Base-by-base conservation (phyloP, 1,140 invertebrate genomes). In the Contarinia nasturtii region DNA sequence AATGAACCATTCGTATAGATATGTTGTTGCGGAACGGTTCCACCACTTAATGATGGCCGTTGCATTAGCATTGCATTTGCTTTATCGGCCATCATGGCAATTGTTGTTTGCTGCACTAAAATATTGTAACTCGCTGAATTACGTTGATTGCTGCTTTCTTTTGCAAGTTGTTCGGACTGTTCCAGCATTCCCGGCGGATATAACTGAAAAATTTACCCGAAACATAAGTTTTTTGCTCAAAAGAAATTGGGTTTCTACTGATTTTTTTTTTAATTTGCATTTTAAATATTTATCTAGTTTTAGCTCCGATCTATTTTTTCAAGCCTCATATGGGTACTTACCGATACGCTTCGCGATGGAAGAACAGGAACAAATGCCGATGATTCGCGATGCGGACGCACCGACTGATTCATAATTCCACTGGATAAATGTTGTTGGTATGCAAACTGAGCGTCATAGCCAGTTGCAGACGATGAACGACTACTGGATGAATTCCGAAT, bases 41-140 rank as follows among this genome's bases (percentile, higher is more conserved):
- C 65, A 66, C 48, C 57, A 60, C 17, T 74, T 59, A 63, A 73
- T 67, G 47, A 69, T 58, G 0, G 79, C 67, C 36, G 79, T 68
- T 2, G 75, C 76, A 80, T 57, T 0, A 79, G 80, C 46, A 86
- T 63, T 55, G 86, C 83, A 57, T 86, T 86, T 20, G 80, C 67
- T 57, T 87, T 87, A 57, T 87, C 83, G 0, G 80, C 80, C 81
- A 87, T 85, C 75, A 86, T 85, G 18, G 82, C 81, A 70, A 85
- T 82, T 49, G n/a, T n/a, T n/a, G n/a, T n/a, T n/a, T n/a, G n/a
- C n/a, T n/a, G n/a, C n/a, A n/a, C n/a, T n/a, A n/a, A n/a, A n/a
- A 86, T 74, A 51, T 86, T 82, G 56, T 81, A 84, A 51, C 70
- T 75, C 2, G 79, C 75, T 17, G 65, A 59, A 42, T 68, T 65